A percentile compares a stretch with the other conserved stretches of the same genome.
phyloP scores from a whole-genome alignment of 2,113 vertebrate species.

The Scytalopus superciliaris region DNA sequence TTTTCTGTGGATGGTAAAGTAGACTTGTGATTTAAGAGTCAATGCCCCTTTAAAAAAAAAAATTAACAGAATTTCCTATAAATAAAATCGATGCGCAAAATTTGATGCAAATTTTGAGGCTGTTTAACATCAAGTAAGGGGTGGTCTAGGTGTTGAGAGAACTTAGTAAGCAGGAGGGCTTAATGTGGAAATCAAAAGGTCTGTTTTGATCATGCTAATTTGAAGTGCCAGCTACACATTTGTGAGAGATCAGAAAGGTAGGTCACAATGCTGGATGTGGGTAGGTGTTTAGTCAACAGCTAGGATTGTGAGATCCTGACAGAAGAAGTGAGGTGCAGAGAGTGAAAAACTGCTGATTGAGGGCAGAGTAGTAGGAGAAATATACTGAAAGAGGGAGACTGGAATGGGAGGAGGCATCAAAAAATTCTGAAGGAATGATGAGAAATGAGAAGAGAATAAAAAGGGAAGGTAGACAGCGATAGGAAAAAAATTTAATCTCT shows the following conservation, averaged over 20 bases:
- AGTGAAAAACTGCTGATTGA: not conserved
- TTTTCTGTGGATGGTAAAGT: not conserved
- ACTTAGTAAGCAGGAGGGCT: not conserved
- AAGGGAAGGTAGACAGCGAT: not conserved
- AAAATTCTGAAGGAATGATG: not conserved
- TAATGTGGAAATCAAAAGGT: not conserved
- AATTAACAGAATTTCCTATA: not conserved
- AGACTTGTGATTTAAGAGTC: conserved; percentile 16
- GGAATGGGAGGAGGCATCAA: not conserved
- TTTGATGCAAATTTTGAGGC: not conserved
- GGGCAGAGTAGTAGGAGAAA: conserved; percentile 4
- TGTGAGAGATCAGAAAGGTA: conserved; percentile 5
- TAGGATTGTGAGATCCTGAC: conserved; percentile 14
- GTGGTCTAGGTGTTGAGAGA: not conserved
- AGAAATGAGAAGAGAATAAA: not conserved
- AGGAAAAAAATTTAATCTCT: not conserved
- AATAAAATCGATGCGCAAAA: not conserved
- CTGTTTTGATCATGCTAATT: not conserved
- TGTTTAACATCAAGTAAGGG: not conserved
- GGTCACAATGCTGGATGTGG: conserved; percentile 22
- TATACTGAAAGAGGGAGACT: not conserved
- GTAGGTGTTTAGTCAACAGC: conserved; percentile 47
- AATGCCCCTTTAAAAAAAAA: not conserved
- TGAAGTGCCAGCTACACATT: conserved; percentile 4
- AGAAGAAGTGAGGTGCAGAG: not conserved